Percentiles rank a stretch among this genome's conserved stretches.
These are phyloP conservation scores for Scaptomyza tumidula DNA, from an alignment of 2,888 invertebrate species.

Conservation along the genomic window DNA sequence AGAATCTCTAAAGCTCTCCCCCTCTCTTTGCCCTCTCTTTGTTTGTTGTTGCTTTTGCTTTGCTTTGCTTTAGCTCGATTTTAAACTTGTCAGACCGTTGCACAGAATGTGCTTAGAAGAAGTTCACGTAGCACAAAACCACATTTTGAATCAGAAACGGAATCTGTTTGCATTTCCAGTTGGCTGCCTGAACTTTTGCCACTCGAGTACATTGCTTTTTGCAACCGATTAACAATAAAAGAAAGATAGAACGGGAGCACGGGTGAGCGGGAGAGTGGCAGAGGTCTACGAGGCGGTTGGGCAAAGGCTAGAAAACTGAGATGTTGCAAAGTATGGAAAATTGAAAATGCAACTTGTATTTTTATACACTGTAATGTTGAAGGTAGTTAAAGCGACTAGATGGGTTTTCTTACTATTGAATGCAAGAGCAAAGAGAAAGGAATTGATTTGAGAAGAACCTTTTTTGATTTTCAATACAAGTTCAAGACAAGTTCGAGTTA, in stretches of 20 bases:
- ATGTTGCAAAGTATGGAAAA: constrained; percentile 37
- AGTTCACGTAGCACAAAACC: constrained; percentile 21
- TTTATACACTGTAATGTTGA: constrained; percentile 8
- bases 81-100: no score
- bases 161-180: constrained; percentile 59
- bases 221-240: constrained; percentile 69
- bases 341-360: constrained; percentile 2
- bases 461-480: no score
- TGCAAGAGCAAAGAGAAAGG: no score
- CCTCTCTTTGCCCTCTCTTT: no score
- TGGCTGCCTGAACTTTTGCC: constrained; percentile 67
- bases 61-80: no score
- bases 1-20: no score
- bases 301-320: constrained; percentile 50
- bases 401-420: not conserved
- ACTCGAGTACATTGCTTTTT: constrained; percentile 76
- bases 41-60: no score
- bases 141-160: constrained; percentile 46
- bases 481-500: no score
- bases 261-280: not conserved
- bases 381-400: not conserved
- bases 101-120: not conserved
- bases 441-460: no score
- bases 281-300: not conserved
- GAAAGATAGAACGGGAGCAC: not conserved